These are phyloP conservation scores for Tachysurus vachellii DNA, from an alignment of 2,113 vertebrate genomes.

Conservation along the genomic window DNA sequence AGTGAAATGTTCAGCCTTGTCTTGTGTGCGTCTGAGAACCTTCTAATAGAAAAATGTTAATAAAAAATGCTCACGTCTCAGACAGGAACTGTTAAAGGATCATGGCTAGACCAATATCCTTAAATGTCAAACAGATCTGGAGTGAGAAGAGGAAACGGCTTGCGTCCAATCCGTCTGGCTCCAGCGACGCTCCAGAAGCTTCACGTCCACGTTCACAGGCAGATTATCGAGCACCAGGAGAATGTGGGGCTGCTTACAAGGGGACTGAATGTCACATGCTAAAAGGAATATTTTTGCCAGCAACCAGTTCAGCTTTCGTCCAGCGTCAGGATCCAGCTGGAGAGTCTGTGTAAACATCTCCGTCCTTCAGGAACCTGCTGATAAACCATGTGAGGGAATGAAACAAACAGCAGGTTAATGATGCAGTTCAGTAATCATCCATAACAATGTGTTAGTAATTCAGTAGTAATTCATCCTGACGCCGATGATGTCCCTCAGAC, in stretches of 20 bases:
- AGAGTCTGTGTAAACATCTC: not conserved
- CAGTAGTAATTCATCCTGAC: not conserved
- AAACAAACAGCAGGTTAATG: not conserved
- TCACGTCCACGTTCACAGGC: not conserved
- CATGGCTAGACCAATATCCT: slow-evolving; percentile 5
- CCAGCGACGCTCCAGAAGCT: not conserved
- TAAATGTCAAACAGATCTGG: slow-evolving; percentile 7
- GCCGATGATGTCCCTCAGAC: too few species aligned
- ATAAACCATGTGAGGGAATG: not conserved
- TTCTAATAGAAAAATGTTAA: not conserved
- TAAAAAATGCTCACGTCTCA: not conserved
- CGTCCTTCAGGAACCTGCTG: not conserved
- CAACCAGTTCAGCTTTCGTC: not conserved
- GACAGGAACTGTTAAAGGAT: slow-evolving; percentile 1
- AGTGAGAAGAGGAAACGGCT: not conserved
- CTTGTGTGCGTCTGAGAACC: not conserved
- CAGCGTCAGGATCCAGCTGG: not conserved
- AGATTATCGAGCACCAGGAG: slow-evolving; percentile 19
- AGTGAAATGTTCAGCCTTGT: not conserved
- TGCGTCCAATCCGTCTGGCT: not conserved
- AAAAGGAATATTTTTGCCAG: slow-evolving; percentile 1
- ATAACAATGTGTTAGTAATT: not conserved
- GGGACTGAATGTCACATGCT: not conserved
- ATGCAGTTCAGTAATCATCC: not conserved
- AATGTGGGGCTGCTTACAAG: not conserved